phyloP scores from a whole-genome alignment of 2,113 vertebrate species.

The Ceyx melanurus region DNA sequence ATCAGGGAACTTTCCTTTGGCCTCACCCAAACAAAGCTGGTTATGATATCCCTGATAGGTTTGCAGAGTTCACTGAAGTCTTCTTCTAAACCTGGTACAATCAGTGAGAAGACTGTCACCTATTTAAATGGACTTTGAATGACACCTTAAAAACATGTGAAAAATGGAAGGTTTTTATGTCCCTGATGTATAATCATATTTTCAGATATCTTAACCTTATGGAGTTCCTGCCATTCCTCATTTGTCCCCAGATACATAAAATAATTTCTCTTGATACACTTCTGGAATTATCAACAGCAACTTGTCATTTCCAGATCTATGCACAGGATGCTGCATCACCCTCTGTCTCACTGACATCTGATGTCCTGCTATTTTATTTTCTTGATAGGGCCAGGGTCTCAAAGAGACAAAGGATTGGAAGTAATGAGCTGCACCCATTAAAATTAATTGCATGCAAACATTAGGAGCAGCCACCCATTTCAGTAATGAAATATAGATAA shows the following conservation, averaged over 20 bases:
- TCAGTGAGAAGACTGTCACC: background rate
- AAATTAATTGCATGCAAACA: conserved; percentile 80
- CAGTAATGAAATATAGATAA: conserved; percentile 78
- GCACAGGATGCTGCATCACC: background rate
- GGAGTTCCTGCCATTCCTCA: conserved; percentile 2
- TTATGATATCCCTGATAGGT: background rate
- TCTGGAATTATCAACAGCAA: conserved; percentile 35
- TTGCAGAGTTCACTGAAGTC: background rate
- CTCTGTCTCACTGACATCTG: conserved; percentile 31
- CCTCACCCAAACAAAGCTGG: background rate
- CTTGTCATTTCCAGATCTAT: conserved; percentile 61
- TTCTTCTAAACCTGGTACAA: background rate
- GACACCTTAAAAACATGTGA: background rate
- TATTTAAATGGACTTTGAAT: background rate
- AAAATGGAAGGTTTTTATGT: background rate
- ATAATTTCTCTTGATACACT: conserved; percentile 36
- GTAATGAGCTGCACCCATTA: conserved; percentile 68
- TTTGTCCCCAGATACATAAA: background rate
- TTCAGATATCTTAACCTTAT: background rate
- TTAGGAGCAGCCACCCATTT: conserved; percentile 69
- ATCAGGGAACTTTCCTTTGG: background rate
- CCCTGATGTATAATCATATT: background rate
- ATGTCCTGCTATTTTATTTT: conserved; percentile 59
- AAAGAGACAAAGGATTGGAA: conserved; percentile 38
- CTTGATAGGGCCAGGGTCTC: conserved; percentile 32